A percentile compares a stretch with the other conserved stretches of the same genome.
phyloP scores from a whole-genome alignment of 1,140 invertebrate species.

The Acromyrmex heyeri region DNA sequence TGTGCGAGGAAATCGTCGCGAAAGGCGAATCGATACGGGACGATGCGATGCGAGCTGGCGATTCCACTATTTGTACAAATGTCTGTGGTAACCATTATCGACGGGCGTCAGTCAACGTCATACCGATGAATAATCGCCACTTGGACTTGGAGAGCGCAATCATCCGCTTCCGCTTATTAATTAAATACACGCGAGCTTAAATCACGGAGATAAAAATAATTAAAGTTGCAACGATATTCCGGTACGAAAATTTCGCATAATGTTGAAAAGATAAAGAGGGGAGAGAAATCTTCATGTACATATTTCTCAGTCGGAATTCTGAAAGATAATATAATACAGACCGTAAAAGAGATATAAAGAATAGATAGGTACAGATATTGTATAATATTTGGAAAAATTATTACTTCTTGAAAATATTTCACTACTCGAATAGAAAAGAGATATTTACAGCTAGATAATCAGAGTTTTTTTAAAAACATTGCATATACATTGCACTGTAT shows the following conservation, averaged over 20 bases:
- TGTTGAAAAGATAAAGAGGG: neutral
- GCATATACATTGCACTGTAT: neutral
- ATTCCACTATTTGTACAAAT: constrained; percentile 42
- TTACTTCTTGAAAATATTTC: neutral
- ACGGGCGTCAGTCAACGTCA: constrained; percentile 25
- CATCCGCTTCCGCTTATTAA: constrained; percentile 23
- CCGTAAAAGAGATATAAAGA: neutral
- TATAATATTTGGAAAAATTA: neutral
- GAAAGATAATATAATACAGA: neutral
- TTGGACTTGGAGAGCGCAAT: neutral
- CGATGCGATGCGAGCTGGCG: neutral
- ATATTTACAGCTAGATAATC: neutral
- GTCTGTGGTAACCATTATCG: constrained; percentile 17
- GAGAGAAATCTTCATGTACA: neutral
- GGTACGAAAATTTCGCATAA: neutral
- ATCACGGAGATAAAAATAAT: neutral
- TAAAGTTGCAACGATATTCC: neutral
- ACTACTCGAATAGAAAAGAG: neutral
- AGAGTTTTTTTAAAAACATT: neutral
- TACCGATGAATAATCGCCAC: neutral
- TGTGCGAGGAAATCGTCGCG: constrained; percentile 61
- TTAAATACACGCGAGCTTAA: neutral
- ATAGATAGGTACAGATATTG: neutral
- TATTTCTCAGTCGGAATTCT: neutral
- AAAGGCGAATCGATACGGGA: constrained; percentile 44